phyloP scores from a whole-genome alignment of 2,797 vertebrate genomes.

The Cryptoprocta ferox region DNA sequence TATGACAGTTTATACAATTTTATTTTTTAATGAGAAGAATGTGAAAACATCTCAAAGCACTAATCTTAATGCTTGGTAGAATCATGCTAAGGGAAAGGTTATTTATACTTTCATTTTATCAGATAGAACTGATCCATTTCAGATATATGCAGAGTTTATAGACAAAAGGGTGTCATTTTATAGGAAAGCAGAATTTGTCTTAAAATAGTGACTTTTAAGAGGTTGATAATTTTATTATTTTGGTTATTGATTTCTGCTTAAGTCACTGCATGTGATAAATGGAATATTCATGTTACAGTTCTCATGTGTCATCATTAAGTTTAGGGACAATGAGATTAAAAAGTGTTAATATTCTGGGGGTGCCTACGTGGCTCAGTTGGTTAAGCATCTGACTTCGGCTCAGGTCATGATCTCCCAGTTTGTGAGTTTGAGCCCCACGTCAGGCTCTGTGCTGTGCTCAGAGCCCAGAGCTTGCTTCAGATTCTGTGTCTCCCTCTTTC shows the following conservation, averaged over 20 bases:
- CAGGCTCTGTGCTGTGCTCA: too few species aligned
- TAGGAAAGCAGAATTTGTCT: neutral
- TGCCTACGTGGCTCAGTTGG: too few species aligned
- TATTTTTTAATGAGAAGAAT: slow-evolving; percentile 13
- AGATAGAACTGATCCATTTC: neutral
- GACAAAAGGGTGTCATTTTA: neutral
- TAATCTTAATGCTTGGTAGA: neutral
- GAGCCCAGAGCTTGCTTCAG: too few species aligned
- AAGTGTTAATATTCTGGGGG: neutral
- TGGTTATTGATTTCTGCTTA: neutral
- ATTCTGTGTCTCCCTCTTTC: too few species aligned
- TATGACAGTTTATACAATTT: slow-evolving; percentile 6
- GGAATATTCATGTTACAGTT: neutral
- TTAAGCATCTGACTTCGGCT: too few species aligned
- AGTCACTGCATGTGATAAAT: neutral
- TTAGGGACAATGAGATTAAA: neutral
- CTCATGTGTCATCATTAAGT: neutral
- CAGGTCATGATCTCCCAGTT: too few species aligned
- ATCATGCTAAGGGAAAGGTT: neutral
- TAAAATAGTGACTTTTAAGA: neutral
- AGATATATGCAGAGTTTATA: neutral
- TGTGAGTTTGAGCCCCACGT: too few species aligned
- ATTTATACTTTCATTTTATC: slow-evolving; percentile 6
- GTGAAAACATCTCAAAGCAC: slow-evolving; percentile 51
- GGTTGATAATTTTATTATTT: neutral